phyloP scores from a whole-genome alignment of 2,113 vertebrate genomes.

The Passer domesticus region DNA sequence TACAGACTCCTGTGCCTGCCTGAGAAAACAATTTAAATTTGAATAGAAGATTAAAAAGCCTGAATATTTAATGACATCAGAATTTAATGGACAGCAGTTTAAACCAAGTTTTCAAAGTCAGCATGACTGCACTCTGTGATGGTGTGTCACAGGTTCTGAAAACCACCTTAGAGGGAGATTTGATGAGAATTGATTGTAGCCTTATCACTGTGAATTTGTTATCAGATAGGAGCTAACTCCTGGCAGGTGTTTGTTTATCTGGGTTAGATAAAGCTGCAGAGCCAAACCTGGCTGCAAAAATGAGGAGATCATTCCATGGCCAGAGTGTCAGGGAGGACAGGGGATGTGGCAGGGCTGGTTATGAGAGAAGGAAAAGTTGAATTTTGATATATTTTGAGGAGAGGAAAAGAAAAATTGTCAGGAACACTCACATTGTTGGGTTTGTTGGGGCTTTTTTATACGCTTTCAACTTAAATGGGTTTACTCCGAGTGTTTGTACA shows the following conservation, averaged over 20 bases:
- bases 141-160: neutral
- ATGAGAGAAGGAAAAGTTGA: neutral
- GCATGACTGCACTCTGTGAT: neutral
- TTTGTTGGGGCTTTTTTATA: neutral
- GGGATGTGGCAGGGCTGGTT: neutral
- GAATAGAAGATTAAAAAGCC: neutral
- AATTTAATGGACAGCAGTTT: neutral
- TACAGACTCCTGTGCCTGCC: neutral
- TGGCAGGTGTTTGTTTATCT: constrained; percentile 62
- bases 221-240: constrained; percentile 13
- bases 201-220: constrained; percentile 30
- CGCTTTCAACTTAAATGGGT: neutral
- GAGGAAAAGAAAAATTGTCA: neutral
- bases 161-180: constrained; percentile 15
- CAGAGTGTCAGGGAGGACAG: neutral
- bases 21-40: neutral
- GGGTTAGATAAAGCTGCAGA: constrained; percentile 43
- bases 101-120: constrained; percentile 22
- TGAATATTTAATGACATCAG: neutral
- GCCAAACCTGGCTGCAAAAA: neutral
- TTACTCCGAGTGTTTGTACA: neutral
- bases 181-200: constrained; percentile 61
- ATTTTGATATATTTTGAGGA: neutral
- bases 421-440: rapidly evolving
- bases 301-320: neutral